Conservation (phyloP, 2,113 vertebrate genomes). For the Anoplopoma fimbria region DNA sequence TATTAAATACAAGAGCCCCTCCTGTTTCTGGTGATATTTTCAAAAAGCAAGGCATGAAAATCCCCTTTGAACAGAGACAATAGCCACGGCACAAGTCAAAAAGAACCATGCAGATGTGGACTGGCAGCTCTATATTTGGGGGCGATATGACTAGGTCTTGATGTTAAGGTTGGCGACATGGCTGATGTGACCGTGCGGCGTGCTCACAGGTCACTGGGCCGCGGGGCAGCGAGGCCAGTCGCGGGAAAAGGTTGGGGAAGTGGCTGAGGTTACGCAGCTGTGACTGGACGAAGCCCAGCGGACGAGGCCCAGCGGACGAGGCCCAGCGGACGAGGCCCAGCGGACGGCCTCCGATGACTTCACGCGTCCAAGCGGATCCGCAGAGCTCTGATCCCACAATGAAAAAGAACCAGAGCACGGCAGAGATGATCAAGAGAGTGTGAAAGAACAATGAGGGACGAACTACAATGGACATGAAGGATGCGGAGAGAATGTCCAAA, state of each 20-base stretch:
- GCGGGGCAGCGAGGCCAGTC: neutral
- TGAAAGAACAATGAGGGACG: constrained; percentile 58
- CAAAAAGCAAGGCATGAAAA: constrained; percentile 29
- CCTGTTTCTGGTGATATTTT: neutral
- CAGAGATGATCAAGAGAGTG: constrained; percentile 55
- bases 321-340: constrained; percentile 41
- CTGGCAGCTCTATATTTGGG: constrained; percentile 68
- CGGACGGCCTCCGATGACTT: constrained; percentile 29
- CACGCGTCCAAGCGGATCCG: constrained; percentile 29
- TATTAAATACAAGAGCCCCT: neutral
- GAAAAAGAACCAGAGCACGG: constrained; percentile 46
- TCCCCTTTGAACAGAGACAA: constrained; percentile 33
- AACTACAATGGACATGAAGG: constrained; percentile 35
- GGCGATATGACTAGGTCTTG: constrained; percentile 56
- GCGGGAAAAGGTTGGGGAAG: constrained; percentile 57
- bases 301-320: constrained; percentile 48
- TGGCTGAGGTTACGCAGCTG: constrained; percentile 68
- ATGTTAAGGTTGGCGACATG: constrained; percentile 61
- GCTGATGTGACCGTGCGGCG: constrained; percentile 40
- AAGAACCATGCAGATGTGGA: constrained; percentile 21
- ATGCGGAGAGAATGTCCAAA: neutral
- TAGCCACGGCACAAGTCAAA: constrained; percentile 26
- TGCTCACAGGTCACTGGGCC: constrained; percentile 58
- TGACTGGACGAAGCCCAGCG: constrained; percentile 61
- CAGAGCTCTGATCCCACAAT: constrained; percentile 46